A percentile compares a stretch with the other conserved stretches of the same genome.
Evolutionary conservation across 2,797 vertebrate genomes (phyloP).

Genomic region (Pygocentrus nattereri): DNA sequence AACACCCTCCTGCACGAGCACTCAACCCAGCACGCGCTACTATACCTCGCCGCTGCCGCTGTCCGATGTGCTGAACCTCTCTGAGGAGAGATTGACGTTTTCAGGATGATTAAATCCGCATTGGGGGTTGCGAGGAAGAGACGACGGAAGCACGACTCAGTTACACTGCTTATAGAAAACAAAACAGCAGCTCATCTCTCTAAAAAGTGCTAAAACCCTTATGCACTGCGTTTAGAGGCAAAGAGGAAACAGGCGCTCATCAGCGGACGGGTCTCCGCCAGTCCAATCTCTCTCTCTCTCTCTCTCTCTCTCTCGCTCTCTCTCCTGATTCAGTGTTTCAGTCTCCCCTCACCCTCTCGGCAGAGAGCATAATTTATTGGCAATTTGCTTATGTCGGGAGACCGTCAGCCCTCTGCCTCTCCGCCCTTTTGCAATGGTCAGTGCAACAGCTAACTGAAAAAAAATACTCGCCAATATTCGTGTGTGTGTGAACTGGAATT

Average conservation of each 20-base stretch:
- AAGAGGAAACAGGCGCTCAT: slow-evolving; percentile 26
- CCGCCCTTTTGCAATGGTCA: slow-evolving; percentile 51
- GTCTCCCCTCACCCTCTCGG: slow-evolving; percentile 51
- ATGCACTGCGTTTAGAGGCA: background rate
- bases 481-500: slow-evolving; percentile 2
- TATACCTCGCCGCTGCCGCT: slow-evolving; percentile 53
- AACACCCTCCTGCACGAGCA: slow-evolving; percentile 19
- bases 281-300: background rate
- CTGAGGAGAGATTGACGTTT: slow-evolving; percentile 43
- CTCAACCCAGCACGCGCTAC: slow-evolving; percentile 32
- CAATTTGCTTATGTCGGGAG: slow-evolving; percentile 62
- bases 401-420: slow-evolving; percentile 50
- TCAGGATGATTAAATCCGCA: slow-evolving; percentile 55
- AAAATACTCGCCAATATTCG: background rate
- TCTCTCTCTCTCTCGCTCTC: background rate
- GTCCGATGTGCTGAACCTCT: slow-evolving; percentile 52
- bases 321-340: slow-evolving; percentile 21
- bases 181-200: slow-evolving; percentile 5
- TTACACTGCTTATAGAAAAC: slow-evolving; percentile 24
- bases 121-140: background rate
- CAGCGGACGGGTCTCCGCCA: slow-evolving; percentile 28
- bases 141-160: background rate
- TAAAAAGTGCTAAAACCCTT: slow-evolving; percentile 39
- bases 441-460: slow-evolving; percentile 38
- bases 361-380: slow-evolving; percentile 62